These are phyloP conservation scores for Drosophila punjabiensis DNA, from an alignment of 1,140 invertebrate species.

Conservation along the genomic window DNA sequence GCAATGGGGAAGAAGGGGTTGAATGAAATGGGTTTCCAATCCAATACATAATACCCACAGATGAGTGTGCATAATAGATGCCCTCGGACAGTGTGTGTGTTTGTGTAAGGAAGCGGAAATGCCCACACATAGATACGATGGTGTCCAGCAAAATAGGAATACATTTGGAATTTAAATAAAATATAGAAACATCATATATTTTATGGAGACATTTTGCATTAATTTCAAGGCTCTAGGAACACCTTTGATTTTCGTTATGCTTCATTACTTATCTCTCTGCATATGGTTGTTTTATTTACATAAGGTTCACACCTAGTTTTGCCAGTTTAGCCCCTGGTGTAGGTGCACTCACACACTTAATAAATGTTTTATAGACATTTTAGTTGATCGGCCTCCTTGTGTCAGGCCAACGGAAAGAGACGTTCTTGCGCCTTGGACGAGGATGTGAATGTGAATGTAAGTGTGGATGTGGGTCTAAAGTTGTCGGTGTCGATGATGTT, in stretches of 20 bases:
- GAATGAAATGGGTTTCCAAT: conserved; percentile 54
- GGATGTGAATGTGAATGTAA: conserved; percentile 1
- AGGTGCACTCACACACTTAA: conserved; percentile 25
- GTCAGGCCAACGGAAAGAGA: conserved; percentile 47
- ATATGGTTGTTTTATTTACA: background rate
- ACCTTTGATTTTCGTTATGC: background rate
- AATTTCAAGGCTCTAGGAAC: no score
- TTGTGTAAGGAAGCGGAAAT: conserved; percentile 49
- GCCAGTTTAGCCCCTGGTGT: background rate
- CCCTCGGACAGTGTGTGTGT: conserved; percentile 19
- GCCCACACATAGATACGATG: background rate
- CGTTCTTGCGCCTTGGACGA: conserved; percentile 36
- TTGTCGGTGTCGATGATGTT: conserved; percentile 24
- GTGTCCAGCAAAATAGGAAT: background rate
- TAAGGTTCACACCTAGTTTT: no score
- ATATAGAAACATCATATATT: background rate
- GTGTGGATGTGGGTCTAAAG: conserved; percentile 30
- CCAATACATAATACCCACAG: conserved; percentile 32
- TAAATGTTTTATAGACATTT: conserved; percentile 52
- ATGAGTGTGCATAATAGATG: conserved; percentile 29
- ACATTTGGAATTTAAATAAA: background rate
- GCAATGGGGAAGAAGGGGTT: conserved; percentile 19
- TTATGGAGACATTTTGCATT: no score
- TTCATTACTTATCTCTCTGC: background rate
- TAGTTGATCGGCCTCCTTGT: conserved; percentile 48